Percentiles rank a stretch among this genome's conserved stretches.
Evolutionary conservation across 1,140 invertebrate species (phyloP).

Genomic region (Panagrolaimus sp.): DNA sequence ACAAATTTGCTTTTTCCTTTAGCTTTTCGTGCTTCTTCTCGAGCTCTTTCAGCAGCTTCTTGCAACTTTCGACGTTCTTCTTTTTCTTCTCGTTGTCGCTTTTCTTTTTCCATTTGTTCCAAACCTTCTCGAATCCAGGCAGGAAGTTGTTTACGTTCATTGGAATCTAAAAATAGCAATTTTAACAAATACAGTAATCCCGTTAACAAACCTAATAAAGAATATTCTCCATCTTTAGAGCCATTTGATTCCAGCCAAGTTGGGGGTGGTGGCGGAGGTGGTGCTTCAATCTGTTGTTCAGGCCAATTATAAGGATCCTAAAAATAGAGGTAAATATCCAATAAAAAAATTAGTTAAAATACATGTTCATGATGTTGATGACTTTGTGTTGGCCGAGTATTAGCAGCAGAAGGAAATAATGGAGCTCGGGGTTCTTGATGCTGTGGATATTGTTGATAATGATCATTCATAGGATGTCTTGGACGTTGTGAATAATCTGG

Average conservation of each 20-base stretch:
- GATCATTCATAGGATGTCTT: too few relatives aligned
- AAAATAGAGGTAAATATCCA: background rate
- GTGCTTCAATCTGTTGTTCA: background rate
- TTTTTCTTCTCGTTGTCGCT: background rate
- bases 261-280: background rate
- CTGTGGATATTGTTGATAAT: too few relatives aligned
- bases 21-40: too few relatives aligned
- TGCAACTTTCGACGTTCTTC: too few relatives aligned
- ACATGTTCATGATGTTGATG: too few relatives aligned
- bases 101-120: conserved; percentile 9
- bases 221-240: background rate
- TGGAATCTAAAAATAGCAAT: background rate
- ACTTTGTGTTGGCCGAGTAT: background rate
- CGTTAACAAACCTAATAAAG: background rate
- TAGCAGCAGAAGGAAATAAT: conserved; percentile 11
- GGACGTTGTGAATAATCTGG: too few relatives aligned
- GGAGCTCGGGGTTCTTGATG: background rate
- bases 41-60: too few relatives aligned
- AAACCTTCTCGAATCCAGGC: background rate
- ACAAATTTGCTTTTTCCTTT: too few relatives aligned
- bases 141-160: background rate
- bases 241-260: background rate
- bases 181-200: background rate
- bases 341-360: background rate
- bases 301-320: conserved; percentile 8